These are phyloP conservation scores for Pelodiscus sinensis DNA, from an alignment of 2,113 vertebrate genomes.

Conservation along the genomic window DNA sequence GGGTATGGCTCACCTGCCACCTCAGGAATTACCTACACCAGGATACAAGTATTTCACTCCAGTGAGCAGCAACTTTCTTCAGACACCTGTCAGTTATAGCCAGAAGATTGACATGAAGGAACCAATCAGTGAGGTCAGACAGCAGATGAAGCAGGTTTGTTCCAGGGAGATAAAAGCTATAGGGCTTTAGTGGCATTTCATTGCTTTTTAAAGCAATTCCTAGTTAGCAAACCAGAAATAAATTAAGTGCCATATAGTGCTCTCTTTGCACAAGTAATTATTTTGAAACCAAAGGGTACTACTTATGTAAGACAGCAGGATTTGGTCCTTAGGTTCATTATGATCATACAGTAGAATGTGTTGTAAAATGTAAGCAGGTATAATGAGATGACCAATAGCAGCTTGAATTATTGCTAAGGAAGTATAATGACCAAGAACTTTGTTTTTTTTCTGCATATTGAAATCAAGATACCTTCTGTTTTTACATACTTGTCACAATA, in stretches of 20 bases:
- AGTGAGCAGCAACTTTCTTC: constrained; percentile 48
- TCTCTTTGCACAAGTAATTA: neutral
- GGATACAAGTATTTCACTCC: constrained; percentile 37
- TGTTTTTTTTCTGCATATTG: neutral
- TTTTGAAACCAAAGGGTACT: neutral
- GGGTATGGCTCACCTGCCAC: constrained; percentile 59
- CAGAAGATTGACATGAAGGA: constrained; percentile 68
- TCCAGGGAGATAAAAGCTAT: constrained; percentile 52
- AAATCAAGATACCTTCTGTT: neutral
- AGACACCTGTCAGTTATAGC: constrained; percentile 53
- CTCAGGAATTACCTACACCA: constrained; percentile 62
- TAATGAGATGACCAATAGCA: neutral
- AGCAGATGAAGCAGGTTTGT: constrained; percentile 74
- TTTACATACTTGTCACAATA: neutral
- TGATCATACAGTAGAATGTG: neutral
- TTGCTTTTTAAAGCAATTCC: constrained; percentile 1
- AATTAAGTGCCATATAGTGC: neutral
- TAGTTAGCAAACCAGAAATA: neutral
- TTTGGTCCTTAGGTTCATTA: neutral
- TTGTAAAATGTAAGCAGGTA: neutral
- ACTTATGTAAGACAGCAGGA: neutral
- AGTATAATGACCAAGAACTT: neutral
- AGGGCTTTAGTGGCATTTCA: constrained; percentile 13
- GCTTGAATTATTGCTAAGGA: neutral
- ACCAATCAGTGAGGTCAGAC: constrained; percentile 61